Evolutionary conservation across 2,113 vertebrate species (phyloP).

Genomic region (Nannobrachium achirus): DNA sequence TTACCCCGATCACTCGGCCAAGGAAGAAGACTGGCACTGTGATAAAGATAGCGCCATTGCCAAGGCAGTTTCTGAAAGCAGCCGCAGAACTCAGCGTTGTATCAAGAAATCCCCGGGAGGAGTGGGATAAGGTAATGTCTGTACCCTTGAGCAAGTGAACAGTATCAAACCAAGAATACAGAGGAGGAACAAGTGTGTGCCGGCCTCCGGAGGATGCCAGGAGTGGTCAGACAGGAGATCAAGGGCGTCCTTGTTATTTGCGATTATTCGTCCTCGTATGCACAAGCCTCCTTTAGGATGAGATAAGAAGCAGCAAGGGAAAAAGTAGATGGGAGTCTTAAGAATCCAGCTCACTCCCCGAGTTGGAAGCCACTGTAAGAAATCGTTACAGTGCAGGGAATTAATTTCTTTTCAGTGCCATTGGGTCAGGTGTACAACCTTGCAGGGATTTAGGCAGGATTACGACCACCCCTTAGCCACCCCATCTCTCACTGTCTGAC

Average conservation of each 20-base stretch:
- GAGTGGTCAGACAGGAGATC: conserved; percentile 60
- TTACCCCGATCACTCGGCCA: conserved; percentile 36
- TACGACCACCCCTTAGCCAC: conserved; percentile 56
- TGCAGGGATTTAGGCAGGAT: conserved; percentile 67
- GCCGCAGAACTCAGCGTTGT: conserved; percentile 23
- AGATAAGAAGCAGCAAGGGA: conserved; percentile 62
- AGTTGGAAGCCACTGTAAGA: conserved; percentile 50
- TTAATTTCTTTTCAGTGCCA: conserved; percentile 70
- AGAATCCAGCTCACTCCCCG: conserved; percentile 39
- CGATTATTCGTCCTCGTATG: conserved; percentile 65
- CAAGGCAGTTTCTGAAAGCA: conserved; percentile 23
- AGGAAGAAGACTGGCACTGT: conserved; percentile 36
- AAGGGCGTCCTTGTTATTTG: conserved; percentile 73
- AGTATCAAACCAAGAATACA: conserved; percentile 35
- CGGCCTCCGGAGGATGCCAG: conserved; percentile 34
- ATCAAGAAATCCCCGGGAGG: conserved; percentile 38
- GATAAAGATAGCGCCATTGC: conserved; percentile 40
- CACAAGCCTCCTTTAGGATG: conserved; percentile 48
- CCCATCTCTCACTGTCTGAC: conserved; percentile 35
- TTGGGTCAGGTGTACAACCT: conserved; percentile 67
- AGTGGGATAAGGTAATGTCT: conserved; percentile 54
- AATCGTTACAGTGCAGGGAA: conserved; percentile 58
- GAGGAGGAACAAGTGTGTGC: conserved; percentile 31
- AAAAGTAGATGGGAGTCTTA: conserved; percentile 47
- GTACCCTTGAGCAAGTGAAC: conserved; percentile 41